phyloP scores from a whole-genome alignment of 2,113 vertebrate genomes.

The Tursiops truncatus region DNA sequence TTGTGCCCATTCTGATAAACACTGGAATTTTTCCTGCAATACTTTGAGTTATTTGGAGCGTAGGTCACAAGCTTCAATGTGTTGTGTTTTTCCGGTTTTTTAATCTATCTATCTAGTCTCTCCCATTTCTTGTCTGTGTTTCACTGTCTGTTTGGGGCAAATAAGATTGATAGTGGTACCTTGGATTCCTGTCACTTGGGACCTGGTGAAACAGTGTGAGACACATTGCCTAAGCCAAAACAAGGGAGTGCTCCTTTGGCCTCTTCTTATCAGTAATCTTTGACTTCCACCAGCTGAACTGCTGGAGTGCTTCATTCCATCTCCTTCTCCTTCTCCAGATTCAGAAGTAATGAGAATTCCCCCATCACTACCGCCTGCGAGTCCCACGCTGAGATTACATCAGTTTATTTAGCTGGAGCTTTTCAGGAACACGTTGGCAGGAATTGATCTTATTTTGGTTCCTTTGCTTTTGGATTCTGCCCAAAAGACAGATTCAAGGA shows the following conservation, averaged over 20 bases:
- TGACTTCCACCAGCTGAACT: conserved; percentile 67
- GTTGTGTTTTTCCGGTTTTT: conserved; percentile 9
- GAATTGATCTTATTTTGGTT: conserved; percentile 80
- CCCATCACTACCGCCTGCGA: conserved; percentile 50
- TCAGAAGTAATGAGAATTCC: conserved; percentile 80
- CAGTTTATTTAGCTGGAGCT: conserved; percentile 81
- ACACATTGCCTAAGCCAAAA: not conserved
- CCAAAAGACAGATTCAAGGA: conserved; percentile 64
- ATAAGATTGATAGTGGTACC: conserved; percentile 58
- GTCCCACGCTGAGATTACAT: conserved; percentile 79
- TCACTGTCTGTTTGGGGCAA: conserved; percentile 58
- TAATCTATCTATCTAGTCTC: conserved; percentile 53
- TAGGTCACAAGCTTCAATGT: not conserved
- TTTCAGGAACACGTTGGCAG: conserved; percentile 75
- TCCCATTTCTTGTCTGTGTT: conserved; percentile 67
- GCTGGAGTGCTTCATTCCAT: conserved; percentile 56
- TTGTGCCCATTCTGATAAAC: conserved; percentile 51
- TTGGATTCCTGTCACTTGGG: conserved; percentile 54
- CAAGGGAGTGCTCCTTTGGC: not conserved
- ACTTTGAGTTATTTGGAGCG: not conserved
- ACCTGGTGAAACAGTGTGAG: conserved; percentile 51
- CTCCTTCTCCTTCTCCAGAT: conserved; percentile 68
- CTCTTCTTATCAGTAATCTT: conserved; percentile 72
- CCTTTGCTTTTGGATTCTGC: conserved; percentile 74
- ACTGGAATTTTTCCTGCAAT: conserved; percentile 37